Percentiles rank a stretch among this genome's conserved stretches.
phyloP scores from a whole-genome alignment of 1,140 invertebrate species.

The Holotrichia oblita region DNA sequence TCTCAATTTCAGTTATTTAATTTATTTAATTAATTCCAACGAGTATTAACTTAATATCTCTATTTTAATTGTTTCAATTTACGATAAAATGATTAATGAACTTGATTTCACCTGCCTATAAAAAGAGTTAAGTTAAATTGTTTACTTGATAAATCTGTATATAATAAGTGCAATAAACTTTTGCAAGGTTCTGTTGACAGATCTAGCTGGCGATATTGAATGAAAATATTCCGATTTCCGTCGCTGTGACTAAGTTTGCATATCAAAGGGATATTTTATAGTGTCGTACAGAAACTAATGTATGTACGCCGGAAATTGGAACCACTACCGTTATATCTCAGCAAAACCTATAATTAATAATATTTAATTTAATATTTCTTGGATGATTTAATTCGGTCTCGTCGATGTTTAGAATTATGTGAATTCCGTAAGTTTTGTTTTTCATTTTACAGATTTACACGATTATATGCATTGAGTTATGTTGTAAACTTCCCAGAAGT shows the following conservation, averaged over 20 bases:
- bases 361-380: no score
- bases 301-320: background rate
- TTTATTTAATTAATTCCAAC: constrained; percentile 9
- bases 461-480: no score
- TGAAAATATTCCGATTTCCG: background rate
- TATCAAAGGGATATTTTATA: background rate
- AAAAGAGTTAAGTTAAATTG: background rate
- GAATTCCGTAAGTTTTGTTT: no score
- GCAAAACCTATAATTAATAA: background rate
- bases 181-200: background rate
- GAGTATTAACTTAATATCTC: background rate
- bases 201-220: background rate
- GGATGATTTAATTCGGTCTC: no score
- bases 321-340: background rate
- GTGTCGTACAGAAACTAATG: background rate
- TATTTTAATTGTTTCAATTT: background rate
- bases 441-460: no score
- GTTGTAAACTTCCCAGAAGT: no score
- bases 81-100: background rate
- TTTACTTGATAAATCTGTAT: background rate
- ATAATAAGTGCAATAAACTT: no score
- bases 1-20: constrained; percentile 13
- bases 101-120: background rate
- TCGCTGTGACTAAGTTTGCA: background rate
- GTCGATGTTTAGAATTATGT: no score